Evolutionary conservation across 2,113 vertebrate genomes (phyloP).

Genomic region (Albula glossodonta): DNA sequence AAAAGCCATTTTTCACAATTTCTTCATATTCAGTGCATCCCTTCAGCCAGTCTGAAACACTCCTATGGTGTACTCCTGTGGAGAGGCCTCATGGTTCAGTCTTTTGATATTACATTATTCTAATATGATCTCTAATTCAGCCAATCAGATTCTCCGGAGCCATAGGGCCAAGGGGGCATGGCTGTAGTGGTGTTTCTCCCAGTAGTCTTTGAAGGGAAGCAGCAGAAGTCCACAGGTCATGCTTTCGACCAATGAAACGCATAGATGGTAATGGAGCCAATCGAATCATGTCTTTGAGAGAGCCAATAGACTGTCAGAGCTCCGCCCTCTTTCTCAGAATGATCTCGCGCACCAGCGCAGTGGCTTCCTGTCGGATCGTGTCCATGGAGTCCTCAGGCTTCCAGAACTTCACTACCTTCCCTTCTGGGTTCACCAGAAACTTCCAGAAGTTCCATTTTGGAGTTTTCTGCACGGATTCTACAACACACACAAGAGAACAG

Average conservation of each 20-base stretch:
- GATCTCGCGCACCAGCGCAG: slow-evolving; percentile 81
- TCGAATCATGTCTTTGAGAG: background rate
- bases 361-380: slow-evolving; percentile 75
- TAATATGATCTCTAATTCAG: background rate
- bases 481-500: background rate
- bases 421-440: slow-evolving; percentile 87
- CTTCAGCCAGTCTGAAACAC: background rate
- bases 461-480: slow-evolving; percentile 88
- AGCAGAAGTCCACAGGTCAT: background rate
- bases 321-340: slow-evolving; percentile 90
- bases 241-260: background rate
- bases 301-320: slow-evolving; percentile 70
- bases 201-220: background rate
- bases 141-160: background rate
- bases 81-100: background rate
- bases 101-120: background rate
- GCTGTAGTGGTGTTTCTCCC: background rate
- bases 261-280: background rate
- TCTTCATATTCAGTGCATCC: background rate
- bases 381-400: slow-evolving; percentile 81
- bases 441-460: slow-evolving; percentile 99
- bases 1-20: slow-evolving; percentile 9
- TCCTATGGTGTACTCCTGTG: background rate
- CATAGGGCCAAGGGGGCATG: background rate
- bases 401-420: slow-evolving; percentile 87